A percentile compares a stretch with the other conserved stretches of the same genome.
Evolutionary conservation across 2,797 vertebrate genomes (phyloP).

Genomic region (Ciconia nigra): DNA sequence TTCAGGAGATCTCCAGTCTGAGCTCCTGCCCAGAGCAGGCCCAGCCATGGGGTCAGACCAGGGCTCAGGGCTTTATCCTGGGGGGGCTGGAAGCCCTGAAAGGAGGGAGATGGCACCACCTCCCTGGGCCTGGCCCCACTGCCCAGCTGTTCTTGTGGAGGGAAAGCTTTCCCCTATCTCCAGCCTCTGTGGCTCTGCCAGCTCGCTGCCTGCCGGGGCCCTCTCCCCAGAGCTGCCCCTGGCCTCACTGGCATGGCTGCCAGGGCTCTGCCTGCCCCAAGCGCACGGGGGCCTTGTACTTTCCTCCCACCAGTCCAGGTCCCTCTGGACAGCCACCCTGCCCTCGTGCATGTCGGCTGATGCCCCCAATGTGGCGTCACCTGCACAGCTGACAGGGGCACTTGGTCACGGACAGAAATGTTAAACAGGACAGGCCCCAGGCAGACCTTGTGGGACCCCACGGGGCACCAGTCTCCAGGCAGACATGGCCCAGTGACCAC

Average conservation of each 20-base stretch:
- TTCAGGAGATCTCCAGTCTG: not conserved
- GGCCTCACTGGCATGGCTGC: not conserved
- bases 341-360: not conserved
- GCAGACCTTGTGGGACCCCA: not conserved
- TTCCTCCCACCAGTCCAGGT: not conserved
- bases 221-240: not conserved
- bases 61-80: not conserved
- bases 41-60: not conserved
- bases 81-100: not conserved
- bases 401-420: fast-evolving
- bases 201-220: not conserved
- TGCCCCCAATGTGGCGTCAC: not conserved
- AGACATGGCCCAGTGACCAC: not conserved
- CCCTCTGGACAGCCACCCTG: not conserved
- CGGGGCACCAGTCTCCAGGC: not conserved
- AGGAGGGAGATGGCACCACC: fast-evolving
- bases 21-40: not conserved
- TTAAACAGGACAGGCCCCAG: not conserved
- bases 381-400: not conserved
- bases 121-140: not conserved
- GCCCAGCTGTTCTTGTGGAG: not conserved
- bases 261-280: not conserved
- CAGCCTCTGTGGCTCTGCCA: not conserved
- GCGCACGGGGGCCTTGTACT: fast-evolving
- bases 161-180: not conserved